phyloP scores from a whole-genome alignment of 2,113 vertebrate species.

The Panthera tigris region DNA sequence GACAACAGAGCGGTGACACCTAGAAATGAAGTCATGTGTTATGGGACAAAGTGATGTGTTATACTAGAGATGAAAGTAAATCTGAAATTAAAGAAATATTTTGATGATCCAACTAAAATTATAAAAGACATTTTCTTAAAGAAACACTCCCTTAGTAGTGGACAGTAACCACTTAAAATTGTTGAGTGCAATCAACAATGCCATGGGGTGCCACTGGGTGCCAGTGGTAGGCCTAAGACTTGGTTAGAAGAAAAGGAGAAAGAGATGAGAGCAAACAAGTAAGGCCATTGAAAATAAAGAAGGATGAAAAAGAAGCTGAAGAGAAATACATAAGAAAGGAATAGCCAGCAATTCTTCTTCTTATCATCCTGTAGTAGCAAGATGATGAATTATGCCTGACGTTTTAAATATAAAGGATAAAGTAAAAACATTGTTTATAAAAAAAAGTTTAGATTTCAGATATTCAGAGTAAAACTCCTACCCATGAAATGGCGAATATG shows the following conservation, averaged over 20 bases:
- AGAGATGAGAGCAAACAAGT: not conserved
- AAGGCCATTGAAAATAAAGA: not conserved
- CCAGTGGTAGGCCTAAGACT: conserved; percentile 43
- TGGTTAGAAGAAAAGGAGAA: conserved; percentile 4
- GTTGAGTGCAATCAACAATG: conserved; percentile 18
- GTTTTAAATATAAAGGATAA: not conserved
- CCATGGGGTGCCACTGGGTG: conserved; percentile 38
- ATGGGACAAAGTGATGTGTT: not conserved
- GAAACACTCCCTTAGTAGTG: not conserved
- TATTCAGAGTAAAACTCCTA: not conserved
- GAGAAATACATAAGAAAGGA: not conserved
- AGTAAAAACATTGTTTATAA: not conserved
- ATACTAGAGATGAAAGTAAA: not conserved
- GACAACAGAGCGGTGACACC: not conserved
- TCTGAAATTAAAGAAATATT: not conserved
- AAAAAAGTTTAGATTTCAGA: conserved; percentile 1
- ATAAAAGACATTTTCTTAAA: not conserved
- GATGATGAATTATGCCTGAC: not conserved
- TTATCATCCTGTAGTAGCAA: not conserved
- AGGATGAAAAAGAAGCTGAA: not conserved
- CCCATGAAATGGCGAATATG: not conserved
- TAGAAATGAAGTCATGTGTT: not conserved
- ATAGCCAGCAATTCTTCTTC: not conserved
- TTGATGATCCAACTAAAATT: conserved; percentile 23
- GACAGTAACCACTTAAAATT: not conserved